A percentile compares a stretch with the other conserved stretches of the same genome.
phyloP scores from a whole-genome alignment of 2,888 invertebrate species.

The Protodeltote pygarga region DNA sequence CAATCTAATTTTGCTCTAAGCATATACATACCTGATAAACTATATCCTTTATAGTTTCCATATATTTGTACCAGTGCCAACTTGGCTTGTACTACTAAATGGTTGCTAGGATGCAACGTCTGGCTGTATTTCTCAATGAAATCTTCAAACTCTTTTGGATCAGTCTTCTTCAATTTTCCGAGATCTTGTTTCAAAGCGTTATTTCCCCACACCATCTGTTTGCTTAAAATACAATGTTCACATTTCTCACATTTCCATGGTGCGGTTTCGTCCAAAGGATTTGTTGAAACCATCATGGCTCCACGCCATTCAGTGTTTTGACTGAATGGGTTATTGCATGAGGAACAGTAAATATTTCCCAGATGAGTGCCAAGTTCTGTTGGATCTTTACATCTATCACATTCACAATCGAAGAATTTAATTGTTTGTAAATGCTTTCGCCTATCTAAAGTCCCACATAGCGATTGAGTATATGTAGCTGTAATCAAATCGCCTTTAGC shows the following conservation, averaged over 20 bases:
- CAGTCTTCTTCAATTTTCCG: constrained; percentile 80
- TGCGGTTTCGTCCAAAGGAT: constrained; percentile 87
- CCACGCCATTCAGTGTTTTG: constrained; percentile 53
- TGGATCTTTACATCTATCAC: constrained; percentile 89
- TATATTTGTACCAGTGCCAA: constrained; percentile 90
- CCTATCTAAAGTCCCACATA: constrained; percentile 90
- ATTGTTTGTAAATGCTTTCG: constrained; percentile 87
- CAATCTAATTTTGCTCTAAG: constrained; percentile 16
- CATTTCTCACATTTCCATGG: constrained; percentile 90
- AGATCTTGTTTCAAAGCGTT: constrained; percentile 88
- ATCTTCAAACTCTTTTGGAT: constrained; percentile 87
- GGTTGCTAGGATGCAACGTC: constrained; percentile 89
- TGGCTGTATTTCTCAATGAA: constrained; percentile 88
- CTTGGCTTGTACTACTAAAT: constrained; percentile 89
- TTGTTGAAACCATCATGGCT: constrained; percentile 86
- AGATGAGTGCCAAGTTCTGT: constrained; percentile 89
- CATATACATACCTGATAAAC: constrained; percentile 79
- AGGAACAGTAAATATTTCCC: constrained; percentile 89
- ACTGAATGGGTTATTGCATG: constrained; percentile 83
- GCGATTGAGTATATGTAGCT: constrained; percentile 90
- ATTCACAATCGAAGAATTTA: constrained; percentile 91
- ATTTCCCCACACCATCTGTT: constrained; percentile 88
- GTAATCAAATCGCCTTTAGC: constrained; percentile 89
- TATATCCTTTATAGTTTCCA: constrained; percentile 87
- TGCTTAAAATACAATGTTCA: constrained; percentile 83